Percentiles rank a stretch among this genome's conserved stretches.
These are phyloP conservation scores for Dendrolimus punctatus DNA, from an alignment of 1,140 invertebrate species.

Conservation along the genomic window DNA sequence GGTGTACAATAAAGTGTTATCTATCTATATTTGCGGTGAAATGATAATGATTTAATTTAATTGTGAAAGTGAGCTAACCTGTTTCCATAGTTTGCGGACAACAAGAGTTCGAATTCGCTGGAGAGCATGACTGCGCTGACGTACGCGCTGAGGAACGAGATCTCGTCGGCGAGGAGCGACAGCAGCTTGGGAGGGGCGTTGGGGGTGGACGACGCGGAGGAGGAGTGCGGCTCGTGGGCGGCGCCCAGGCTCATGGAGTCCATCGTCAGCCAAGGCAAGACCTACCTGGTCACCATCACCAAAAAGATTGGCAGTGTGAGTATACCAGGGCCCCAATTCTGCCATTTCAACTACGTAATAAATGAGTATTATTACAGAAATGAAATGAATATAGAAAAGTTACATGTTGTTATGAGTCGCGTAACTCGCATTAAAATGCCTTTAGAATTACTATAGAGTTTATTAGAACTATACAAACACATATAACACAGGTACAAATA, in stretches of 20 bases:
- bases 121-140: constrained; percentile 39
- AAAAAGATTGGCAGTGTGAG: constrained; percentile 58
- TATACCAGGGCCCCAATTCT: too few species aligned
- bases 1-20: too few species aligned
- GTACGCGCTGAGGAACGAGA: constrained; percentile 31
- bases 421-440: too few species aligned
- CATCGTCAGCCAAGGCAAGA: constrained; percentile 52
- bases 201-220: constrained; percentile 22
- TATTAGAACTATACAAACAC: too few species aligned
- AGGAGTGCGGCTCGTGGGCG: constrained; percentile 19
- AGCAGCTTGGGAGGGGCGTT: constrained; percentile 8
- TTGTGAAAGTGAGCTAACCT: not conserved
- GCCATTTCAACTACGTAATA: too few species aligned
- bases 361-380: too few species aligned
- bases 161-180: constrained; percentile 8
- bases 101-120: constrained; percentile 40
- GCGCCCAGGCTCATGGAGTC: constrained; percentile 53
- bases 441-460: too few species aligned
- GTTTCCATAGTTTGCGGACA: constrained; percentile 34
- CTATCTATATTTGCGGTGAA: too few species aligned
- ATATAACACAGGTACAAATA: too few species aligned
- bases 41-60: too few species aligned
- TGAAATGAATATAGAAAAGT: too few species aligned
- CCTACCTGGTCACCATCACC: constrained; percentile 51
- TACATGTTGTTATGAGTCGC: too few species aligned